Evolutionary conservation across 2,113 vertebrate species (phyloP).

Genomic region (Sturnira hondurensis): DNA sequence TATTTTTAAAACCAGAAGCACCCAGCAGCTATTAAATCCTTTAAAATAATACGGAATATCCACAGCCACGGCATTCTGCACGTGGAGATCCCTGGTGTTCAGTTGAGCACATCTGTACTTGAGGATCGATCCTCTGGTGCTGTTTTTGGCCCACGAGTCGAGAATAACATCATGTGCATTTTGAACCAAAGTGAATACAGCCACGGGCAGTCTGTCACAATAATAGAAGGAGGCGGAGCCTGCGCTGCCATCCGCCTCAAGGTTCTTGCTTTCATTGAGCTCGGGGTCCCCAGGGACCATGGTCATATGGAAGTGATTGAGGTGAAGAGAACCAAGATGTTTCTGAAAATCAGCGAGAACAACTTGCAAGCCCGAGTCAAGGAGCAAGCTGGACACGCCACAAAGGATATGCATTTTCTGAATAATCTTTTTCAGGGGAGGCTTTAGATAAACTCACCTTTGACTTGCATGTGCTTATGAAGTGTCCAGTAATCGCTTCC

Average conservation of each 20-base stretch:
- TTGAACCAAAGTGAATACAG: background rate
- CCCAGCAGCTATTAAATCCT: background rate
- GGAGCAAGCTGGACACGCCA: background rate
- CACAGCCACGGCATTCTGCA: background rate
- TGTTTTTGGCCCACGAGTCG: background rate
- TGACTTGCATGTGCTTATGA: background rate
- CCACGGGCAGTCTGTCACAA: background rate
- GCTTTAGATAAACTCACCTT: background rate
- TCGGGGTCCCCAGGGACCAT: accelerated
- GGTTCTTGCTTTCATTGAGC: background rate
- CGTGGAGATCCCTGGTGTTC: background rate
- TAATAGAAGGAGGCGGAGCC: background rate
- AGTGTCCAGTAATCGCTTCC: background rate
- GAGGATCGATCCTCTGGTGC: background rate
- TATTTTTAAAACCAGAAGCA: conserved; percentile 6
- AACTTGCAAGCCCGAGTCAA: background rate
- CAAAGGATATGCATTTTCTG: conserved; percentile 27
- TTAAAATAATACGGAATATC: background rate
- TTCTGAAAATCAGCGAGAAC: background rate
- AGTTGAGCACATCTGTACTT: background rate
- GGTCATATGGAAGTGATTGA: conserved; percentile 8
- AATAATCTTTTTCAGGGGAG: background rate
- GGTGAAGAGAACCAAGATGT: background rate
- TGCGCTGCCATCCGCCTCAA: background rate
- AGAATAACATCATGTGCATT: background rate